phyloP scores from a whole-genome alignment of 2,888 invertebrate species.

The Chymomyza fuscimana region DNA sequence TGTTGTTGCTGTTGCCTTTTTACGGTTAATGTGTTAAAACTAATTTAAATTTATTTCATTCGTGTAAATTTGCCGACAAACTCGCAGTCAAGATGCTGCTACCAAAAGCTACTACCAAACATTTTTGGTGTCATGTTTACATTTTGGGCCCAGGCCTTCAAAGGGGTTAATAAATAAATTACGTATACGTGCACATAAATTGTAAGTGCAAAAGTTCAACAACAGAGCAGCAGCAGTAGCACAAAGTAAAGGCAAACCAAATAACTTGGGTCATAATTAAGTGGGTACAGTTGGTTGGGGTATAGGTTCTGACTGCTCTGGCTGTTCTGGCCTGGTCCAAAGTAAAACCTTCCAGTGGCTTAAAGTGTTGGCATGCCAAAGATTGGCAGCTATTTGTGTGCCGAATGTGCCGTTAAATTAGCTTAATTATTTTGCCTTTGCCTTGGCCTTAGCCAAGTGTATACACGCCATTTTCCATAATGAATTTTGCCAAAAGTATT shows the following conservation, averaged over 20 bases:
- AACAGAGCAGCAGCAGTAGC: constrained; percentile 3
- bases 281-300: constrained; percentile 14
- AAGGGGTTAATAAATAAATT: constrained; percentile 74
- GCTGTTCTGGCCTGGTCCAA: constrained; percentile 12
- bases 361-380: background rate
- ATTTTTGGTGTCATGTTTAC: constrained; percentile 8
- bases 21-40: constrained; percentile 75
- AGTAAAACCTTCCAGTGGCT: background rate
- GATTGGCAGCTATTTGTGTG: constrained; percentile 68
- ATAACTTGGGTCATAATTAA: constrained; percentile 46
- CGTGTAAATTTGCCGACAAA: constrained; percentile 55
- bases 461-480: background rate
- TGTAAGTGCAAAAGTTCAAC: constrained; percentile 64
- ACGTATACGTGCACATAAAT: constrained; percentile 75
- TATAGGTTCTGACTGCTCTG: constrained; percentile 1
- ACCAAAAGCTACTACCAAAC: background rate
- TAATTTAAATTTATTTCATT: constrained; percentile 73
- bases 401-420: constrained; percentile 68
- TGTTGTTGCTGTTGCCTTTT: constrained; percentile 55
- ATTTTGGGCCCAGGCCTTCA: constrained; percentile 6
- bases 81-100: constrained; percentile 5
- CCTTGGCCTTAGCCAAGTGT: background rate
- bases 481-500: background rate
- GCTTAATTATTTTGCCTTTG: constrained; percentile 49
- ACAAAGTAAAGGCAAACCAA: constrained; percentile 15